Conservation (phyloP, 53 echinoderm and acorn worm species). For the Astropecten irregularis region DNA sequence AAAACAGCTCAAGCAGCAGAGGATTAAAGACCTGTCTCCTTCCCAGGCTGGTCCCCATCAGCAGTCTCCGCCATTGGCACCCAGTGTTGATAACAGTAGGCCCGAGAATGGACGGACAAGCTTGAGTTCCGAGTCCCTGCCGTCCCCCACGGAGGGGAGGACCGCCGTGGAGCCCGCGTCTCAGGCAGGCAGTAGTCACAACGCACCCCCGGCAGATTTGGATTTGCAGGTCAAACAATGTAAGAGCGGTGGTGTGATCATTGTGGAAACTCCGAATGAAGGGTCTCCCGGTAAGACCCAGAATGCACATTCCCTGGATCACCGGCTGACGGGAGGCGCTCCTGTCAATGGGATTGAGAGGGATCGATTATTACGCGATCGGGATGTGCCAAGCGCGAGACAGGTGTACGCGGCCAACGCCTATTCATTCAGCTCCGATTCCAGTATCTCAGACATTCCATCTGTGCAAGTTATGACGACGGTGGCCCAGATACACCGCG, state of each 20-base stretch:
- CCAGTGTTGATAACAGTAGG: not conserved
- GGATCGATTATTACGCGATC: constrained; percentile 33
- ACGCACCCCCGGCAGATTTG: not conserved
- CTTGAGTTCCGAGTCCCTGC: not conserved
- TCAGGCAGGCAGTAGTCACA: too few species aligned
- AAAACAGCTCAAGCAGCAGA: constrained; percentile 27
- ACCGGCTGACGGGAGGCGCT: not conserved
- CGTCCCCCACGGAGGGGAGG: not conserved
- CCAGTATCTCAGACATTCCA: constrained; percentile 62
- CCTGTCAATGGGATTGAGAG: constrained; percentile 32
- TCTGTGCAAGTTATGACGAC: constrained; percentile 75
- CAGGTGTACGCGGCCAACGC: constrained; percentile 55
- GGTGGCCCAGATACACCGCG: constrained; percentile 78
- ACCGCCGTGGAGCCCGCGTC: too few species aligned
- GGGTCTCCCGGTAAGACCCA: not conserved
- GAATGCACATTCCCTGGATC: not conserved
- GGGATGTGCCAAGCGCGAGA: constrained; percentile 44
- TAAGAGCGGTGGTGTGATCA: constrained; percentile 21
- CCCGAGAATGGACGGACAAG: constrained; percentile 22
- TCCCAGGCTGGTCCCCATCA: not conserved
- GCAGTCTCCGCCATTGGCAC: not conserved
- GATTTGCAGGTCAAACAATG: constrained; percentile 32
- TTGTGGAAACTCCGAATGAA: not conserved
- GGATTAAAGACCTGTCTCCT: not conserved
- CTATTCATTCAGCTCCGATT: constrained; percentile 71